A percentile compares a stretch with the other conserved stretches of the same genome.
phyloP scores from a whole-genome alignment of 2,113 vertebrate species.

The Ophiodon elongatus region DNA sequence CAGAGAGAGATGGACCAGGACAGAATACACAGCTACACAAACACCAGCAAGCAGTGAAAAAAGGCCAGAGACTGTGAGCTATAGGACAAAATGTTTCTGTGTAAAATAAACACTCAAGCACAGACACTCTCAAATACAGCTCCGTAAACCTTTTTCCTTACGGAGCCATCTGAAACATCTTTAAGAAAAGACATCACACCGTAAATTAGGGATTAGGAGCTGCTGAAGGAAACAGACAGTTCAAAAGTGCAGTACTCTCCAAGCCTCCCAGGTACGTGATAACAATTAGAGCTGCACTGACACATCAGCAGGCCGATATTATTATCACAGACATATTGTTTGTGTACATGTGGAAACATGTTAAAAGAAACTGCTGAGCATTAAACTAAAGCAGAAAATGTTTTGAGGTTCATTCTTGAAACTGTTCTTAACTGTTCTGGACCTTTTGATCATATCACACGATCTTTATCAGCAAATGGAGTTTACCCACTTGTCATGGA shows the following conservation, averaged over 20 bases:
- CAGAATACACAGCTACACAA: not conserved
- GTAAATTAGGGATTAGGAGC: not conserved
- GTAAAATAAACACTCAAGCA: not conserved
- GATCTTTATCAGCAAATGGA: not conserved
- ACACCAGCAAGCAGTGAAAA: conserved; percentile 12
- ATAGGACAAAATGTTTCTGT: conserved; percentile 1
- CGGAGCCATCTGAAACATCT: not conserved
- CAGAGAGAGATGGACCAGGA: conserved; percentile 28
- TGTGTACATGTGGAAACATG: not conserved
- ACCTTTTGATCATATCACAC: not conserved
- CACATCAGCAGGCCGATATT: not conserved
- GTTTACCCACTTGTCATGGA: not conserved
- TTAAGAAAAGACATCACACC: not conserved
- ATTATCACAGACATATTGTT: not conserved
- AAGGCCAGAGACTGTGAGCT: conserved; percentile 7
- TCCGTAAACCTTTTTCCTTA: not conserved
- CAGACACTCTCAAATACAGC: not conserved
- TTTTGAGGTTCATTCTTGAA: not conserved
- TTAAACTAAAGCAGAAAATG: not conserved
- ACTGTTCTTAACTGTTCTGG: too few relatives aligned
- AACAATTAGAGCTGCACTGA: not conserved
- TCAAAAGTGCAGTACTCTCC: not conserved
- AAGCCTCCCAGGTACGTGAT: not conserved
- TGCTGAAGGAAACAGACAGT: not conserved
- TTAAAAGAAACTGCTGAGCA: not conserved